Conservation (phyloP, 2,113 vertebrate genomes). For the Pristiophorus japonicus region DNA sequence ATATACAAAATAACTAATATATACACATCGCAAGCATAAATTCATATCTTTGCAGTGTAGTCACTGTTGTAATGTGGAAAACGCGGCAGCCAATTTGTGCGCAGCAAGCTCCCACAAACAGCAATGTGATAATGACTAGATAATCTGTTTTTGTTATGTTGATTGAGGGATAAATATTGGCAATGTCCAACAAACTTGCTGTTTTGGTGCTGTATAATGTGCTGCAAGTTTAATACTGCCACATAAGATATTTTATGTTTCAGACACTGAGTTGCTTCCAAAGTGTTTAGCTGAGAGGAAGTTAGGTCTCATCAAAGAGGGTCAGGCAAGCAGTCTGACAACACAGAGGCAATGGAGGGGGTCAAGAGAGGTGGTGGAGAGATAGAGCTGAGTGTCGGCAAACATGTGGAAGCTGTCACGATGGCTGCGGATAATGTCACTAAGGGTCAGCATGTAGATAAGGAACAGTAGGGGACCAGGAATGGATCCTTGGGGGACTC, state of each 20-base stretch:
- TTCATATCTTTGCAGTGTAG: background rate
- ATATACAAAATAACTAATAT: background rate
- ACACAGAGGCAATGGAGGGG: background rate
- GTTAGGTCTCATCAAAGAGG: background rate
- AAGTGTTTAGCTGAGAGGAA: background rate
- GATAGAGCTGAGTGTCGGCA: background rate
- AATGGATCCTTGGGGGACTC: background rate
- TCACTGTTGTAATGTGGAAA: no score
- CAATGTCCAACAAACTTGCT: background rate
- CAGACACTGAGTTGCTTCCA: background rate
- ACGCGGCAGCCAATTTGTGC: no score
- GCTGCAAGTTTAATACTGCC: background rate
- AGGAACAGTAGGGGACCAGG: background rate
- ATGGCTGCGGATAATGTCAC: background rate
- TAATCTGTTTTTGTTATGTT: no score
- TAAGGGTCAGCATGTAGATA: background rate
- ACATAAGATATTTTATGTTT: background rate
- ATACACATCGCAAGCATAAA: background rate
- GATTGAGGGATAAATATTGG: no score
- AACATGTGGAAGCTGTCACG: background rate
- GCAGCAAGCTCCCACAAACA: no score
- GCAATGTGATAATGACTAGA: no score
- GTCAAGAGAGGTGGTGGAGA: background rate
- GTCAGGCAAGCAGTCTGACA: background rate
- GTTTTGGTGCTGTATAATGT: background rate